Evolutionary conservation across 2,797 vertebrate species (phyloP).

Genomic region (Valencia hispanica): DNA sequence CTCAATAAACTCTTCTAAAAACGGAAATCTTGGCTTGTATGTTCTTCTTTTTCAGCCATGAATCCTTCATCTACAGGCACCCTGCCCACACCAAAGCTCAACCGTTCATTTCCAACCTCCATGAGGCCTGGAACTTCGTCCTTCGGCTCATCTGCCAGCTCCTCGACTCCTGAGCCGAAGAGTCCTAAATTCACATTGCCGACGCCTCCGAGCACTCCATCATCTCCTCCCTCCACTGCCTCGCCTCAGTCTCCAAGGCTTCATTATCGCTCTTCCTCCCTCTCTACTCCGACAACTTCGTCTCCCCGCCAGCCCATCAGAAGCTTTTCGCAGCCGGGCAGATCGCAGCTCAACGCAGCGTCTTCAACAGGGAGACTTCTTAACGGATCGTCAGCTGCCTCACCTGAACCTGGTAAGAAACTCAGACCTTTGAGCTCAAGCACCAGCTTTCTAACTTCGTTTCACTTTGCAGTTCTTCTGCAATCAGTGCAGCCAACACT

Average conservation of each 20-base stretch:
- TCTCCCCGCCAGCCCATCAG: constrained; percentile 60
- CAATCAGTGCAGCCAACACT: constrained; percentile 34
- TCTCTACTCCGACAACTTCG: constrained; percentile 52
- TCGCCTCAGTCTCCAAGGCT: constrained; percentile 43
- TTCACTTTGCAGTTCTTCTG: constrained; percentile 12
- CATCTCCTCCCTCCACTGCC: constrained; percentile 41
- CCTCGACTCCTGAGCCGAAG: constrained; percentile 24
- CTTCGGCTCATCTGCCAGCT: constrained; percentile 31
- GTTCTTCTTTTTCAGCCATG: constrained; percentile 68
- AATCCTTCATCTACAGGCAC: constrained; percentile 51
- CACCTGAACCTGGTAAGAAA: constrained; percentile 70
- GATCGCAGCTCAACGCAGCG: constrained; percentile 82
- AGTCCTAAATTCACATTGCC: constrained; percentile 49
- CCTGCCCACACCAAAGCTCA: constrained; percentile 28
- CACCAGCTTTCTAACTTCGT: neutral
- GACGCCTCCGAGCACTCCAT: constrained; percentile 44
- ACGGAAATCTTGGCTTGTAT: neutral
- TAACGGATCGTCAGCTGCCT: constrained; percentile 28
- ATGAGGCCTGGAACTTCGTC: constrained; percentile 34
- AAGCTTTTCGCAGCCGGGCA: constrained; percentile 71
- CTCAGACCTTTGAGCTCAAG: constrained; percentile 10
- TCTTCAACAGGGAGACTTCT: constrained; percentile 44
- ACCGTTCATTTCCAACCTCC: constrained; percentile 32
- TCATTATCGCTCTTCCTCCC: constrained; percentile 55
- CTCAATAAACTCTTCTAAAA: neutral